Conservation (phyloP, 35 echinoderm and acorn worm genomes). For the Chiridota heheva region DNA sequence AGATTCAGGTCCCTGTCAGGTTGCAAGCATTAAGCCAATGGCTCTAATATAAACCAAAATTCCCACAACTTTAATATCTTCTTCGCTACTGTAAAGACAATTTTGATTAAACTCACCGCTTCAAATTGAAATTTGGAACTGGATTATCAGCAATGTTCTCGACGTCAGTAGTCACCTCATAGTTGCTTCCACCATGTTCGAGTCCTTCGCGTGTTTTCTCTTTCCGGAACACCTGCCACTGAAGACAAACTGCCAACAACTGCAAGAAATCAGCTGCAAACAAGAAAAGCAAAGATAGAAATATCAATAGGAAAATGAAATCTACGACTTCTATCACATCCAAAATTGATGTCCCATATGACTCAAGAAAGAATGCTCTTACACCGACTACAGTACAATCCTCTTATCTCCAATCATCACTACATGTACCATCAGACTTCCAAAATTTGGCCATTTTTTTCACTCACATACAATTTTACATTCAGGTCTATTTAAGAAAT, state of each 20-base stretch:
- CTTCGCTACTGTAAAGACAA: too few relatives aligned
- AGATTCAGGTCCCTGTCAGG: too few relatives aligned
- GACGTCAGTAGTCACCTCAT: slow-evolving; percentile 64
- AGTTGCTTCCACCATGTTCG: slow-evolving; percentile 81
- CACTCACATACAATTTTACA: too few relatives aligned
- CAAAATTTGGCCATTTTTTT: too few relatives aligned
- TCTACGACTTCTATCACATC: background rate
- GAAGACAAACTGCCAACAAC: slow-evolving; percentile 86
- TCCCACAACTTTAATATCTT: background rate
- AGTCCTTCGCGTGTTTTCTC: slow-evolving; percentile 47
- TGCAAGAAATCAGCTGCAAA: slow-evolving; percentile 96
- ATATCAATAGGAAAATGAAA: too few relatives aligned
- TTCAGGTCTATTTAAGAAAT: too few relatives aligned
- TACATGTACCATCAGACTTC: too few relatives aligned
- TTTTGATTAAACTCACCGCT: slow-evolving; percentile 51
- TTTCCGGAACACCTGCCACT: slow-evolving; percentile 81
- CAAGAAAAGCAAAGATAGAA: background rate
- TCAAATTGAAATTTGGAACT: slow-evolving; percentile 91
- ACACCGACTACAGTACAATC: too few relatives aligned
- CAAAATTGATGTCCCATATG: background rate
- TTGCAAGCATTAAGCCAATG: background rate
- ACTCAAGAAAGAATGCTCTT: too few relatives aligned
- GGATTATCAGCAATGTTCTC: slow-evolving; percentile 74
- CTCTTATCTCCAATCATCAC: too few relatives aligned
- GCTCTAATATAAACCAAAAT: background rate